A percentile compares a stretch with the other conserved stretches of the same genome.
phyloP scores from a whole-genome alignment of 2,888 invertebrate genomes.

The Heteropelma amictum region DNA sequence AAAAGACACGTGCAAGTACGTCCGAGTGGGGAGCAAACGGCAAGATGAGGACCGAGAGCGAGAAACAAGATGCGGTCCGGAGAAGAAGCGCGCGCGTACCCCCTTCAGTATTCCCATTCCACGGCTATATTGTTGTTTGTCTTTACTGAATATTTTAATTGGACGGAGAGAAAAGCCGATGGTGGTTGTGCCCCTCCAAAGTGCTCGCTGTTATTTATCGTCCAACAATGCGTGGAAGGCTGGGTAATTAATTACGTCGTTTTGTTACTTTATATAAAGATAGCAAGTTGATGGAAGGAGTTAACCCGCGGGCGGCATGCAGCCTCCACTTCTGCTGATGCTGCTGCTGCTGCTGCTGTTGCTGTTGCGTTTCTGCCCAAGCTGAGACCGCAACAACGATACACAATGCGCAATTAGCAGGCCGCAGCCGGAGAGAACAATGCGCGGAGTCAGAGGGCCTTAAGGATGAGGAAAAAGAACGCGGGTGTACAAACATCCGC shows the following conservation, averaged over 20 bases:
- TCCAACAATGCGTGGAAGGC: slow-evolving; percentile 76
- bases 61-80: too few relatives aligned
- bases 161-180: slow-evolving; percentile 63
- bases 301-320: slow-evolving; percentile 64
- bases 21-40: too few relatives aligned
- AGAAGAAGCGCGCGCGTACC: slow-evolving; percentile 20
- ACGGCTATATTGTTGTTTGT: slow-evolving; percentile 76
- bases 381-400: slow-evolving; percentile 69
- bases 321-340: neutral
- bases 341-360: neutral
- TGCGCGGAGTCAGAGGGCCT: slow-evolving; percentile 50
- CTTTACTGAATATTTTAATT: slow-evolving; percentile 78
- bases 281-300: slow-evolving; percentile 75
- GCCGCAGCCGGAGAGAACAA: slow-evolving; percentile 58
- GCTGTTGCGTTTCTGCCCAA: neutral
- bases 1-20: too few relatives aligned
- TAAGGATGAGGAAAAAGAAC: slow-evolving; percentile 25
- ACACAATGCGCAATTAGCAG: slow-evolving; percentile 77
- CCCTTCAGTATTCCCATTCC: neutral
- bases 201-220: slow-evolving; percentile 74
- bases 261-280: slow-evolving; percentile 77
- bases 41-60: slow-evolving; percentile 32
- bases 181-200: slow-evolving; percentile 58
- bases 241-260: slow-evolving; percentile 78
- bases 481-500: slow-evolving; percentile 14